Conservation (phyloP, 1,140 invertebrate species). For the Oedothorax gibbosus region DNA sequence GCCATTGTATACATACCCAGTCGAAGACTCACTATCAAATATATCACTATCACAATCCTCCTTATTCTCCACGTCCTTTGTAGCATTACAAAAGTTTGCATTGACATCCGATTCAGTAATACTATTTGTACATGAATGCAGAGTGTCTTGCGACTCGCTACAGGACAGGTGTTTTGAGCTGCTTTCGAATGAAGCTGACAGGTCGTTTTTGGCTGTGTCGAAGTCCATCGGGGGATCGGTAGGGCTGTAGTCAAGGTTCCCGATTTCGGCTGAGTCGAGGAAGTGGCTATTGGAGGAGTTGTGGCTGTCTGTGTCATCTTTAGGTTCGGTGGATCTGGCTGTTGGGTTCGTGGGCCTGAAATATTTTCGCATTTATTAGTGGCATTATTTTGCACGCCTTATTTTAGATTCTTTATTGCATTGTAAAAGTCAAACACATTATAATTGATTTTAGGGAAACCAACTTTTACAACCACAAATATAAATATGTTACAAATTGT, state of each 20-base stretch:
- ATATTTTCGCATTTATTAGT: too few relatives aligned
- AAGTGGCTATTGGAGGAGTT: not conserved
- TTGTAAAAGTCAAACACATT: too few relatives aligned
- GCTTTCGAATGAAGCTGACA: constrained; percentile 31
- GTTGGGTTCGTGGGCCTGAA: too few relatives aligned
- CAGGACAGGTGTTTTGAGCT: constrained; percentile 37
- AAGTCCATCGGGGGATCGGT: not conserved
- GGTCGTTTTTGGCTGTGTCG: constrained; percentile 2
- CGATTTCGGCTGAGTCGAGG: not conserved
- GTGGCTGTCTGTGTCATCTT: not conserved
- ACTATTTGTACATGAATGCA: constrained; percentile 52
- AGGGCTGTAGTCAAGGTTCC: not conserved
- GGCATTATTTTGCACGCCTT: too few relatives aligned
- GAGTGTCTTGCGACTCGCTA: constrained; percentile 53
- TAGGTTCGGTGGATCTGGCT: not conserved
- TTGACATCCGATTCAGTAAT: constrained; percentile 51
- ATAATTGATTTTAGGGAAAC: too few relatives aligned
- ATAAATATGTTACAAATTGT: too few relatives aligned
- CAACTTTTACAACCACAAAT: too few relatives aligned
- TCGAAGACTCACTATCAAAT: too few relatives aligned
- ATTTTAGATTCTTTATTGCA: too few relatives aligned
- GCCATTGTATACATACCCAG: too few relatives aligned
- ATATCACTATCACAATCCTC: too few relatives aligned
- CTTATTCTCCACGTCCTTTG: too few relatives aligned
- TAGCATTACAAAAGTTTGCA: constrained; percentile 25